Conservation (phyloP, 2,797 vertebrate genomes). For the Acipenser ruthenus region DNA sequence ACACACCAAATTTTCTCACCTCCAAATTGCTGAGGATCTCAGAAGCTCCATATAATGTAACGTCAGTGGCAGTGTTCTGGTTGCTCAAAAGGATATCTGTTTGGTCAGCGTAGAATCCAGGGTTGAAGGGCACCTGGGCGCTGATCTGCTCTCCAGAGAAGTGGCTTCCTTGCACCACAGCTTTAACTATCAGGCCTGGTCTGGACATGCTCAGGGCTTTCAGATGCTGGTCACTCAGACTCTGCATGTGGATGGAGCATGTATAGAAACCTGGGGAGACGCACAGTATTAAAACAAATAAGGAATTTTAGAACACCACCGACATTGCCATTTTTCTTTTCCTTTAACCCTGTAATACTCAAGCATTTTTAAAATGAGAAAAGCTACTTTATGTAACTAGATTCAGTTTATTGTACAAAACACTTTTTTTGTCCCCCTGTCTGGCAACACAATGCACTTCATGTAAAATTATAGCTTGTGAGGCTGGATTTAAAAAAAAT, state of each 20-base stretch:
- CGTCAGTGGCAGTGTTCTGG: conserved; percentile 61
- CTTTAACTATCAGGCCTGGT: conserved; percentile 61
- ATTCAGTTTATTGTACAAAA: too few relatives aligned
- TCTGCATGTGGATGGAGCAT: conserved; percentile 67
- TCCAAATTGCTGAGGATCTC: conserved; percentile 68
- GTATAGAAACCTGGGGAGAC: conserved; percentile 69
- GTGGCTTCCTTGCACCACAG: conserved; percentile 46
- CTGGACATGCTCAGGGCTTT: conserved; percentile 63
- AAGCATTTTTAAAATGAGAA: too few relatives aligned
- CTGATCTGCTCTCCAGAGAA: conserved; percentile 52
- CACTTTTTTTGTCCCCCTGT: too few relatives aligned
- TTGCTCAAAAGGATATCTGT: conserved; percentile 74
- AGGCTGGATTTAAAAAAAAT: too few relatives aligned
- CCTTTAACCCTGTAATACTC: too few relatives aligned
- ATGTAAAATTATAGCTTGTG: too few relatives aligned
- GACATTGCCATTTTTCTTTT: too few relatives aligned
- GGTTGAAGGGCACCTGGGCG: conserved; percentile 65
- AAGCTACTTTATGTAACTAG: too few relatives aligned
- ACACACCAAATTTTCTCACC: conserved; percentile 42
- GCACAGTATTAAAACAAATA: too few relatives aligned
- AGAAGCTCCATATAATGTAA: conserved; percentile 71
- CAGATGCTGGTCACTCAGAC: conserved; percentile 67
- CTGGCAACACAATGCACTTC: too few relatives aligned
- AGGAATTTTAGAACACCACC: too few relatives aligned
- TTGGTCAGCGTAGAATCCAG: conserved; percentile 75